phyloP scores from a whole-genome alignment of 37 sponge, comb jelly and placozoan species.

The Oscarella lobularis region DNA sequence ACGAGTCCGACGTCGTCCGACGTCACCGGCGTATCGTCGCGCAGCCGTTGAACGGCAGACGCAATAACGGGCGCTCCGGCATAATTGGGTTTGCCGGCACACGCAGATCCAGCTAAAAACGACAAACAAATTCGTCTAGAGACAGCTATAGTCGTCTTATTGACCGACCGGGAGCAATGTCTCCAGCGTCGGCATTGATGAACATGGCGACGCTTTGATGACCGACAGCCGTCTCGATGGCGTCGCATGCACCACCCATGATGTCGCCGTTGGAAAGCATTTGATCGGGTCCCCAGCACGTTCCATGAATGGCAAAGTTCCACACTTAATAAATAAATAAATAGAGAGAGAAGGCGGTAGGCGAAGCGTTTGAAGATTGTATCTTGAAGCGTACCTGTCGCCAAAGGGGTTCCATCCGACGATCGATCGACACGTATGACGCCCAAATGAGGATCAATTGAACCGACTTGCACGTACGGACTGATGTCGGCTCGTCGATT shows the following conservation, averaged over 20 bases:
- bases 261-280: constrained; percentile 23
- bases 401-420: constrained; percentile 13
- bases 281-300: constrained; percentile 21
- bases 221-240: constrained; percentile 19
- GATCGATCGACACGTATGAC: constrained; percentile 24
- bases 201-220: constrained; percentile 24
- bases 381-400: constrained; percentile 8
- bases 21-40: neutral
- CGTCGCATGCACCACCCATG: constrained; percentile 26
- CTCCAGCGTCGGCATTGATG: constrained; percentile 33
- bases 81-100: constrained; percentile 18
- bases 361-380: neutral
- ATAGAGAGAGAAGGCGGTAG: neutral
- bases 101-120: neutral
- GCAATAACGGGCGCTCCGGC: constrained; percentile 26
- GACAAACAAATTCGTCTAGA: neutral
- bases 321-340: constrained; percentile 5
- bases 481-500: constrained; percentile 21
- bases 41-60: constrained; percentile 1
- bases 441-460: constrained; percentile 27
- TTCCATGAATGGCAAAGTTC: constrained; percentile 38
- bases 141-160: neutral
- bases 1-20: neutral
- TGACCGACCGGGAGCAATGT: constrained; percentile 22
- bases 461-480: constrained; percentile 14